Conservation (phyloP, 2,797 vertebrate species). For the Cuculus canorus region DNA sequence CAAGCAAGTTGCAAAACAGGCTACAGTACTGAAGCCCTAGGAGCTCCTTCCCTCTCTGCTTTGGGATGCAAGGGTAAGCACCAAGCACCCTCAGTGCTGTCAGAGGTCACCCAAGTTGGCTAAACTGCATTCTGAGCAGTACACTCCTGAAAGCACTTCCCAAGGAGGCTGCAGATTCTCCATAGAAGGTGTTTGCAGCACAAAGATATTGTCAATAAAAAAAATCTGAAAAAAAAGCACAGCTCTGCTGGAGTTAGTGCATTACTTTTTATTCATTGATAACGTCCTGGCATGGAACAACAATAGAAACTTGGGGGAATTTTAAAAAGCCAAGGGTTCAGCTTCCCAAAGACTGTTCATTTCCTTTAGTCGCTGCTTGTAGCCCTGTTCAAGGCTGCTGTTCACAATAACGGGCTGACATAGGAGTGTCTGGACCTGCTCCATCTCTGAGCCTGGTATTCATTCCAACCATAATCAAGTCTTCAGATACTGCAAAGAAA, state of each 20-base stretch:
- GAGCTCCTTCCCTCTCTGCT: not conserved
- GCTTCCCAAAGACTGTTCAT: not conserved
- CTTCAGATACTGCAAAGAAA: not conserved
- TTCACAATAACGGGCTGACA: not conserved
- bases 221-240: not conserved
- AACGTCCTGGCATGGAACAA: not conserved
- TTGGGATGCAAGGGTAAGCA: not conserved
- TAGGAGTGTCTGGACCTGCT: not conserved
- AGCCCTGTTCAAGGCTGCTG: not conserved
- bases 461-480: not conserved
- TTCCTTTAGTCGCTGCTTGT: not conserved
- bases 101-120: not conserved
- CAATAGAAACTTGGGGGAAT: not conserved
- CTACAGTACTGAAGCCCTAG: not conserved
- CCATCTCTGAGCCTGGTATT: not conserved
- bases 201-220: not conserved
- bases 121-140: not conserved
- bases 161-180: not conserved
- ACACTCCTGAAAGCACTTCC: rapidly evolving
- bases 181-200: not conserved
- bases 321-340: not conserved
- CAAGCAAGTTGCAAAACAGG: not conserved
- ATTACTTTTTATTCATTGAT: not conserved
- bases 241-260: not conserved
- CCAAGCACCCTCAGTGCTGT: too few species aligned